Percentiles rank a stretch among this genome's conserved stretches.
These are phyloP conservation scores for Carassius gibelio DNA, from an alignment of 2,113 vertebrate genomes.

Conservation along the genomic window DNA sequence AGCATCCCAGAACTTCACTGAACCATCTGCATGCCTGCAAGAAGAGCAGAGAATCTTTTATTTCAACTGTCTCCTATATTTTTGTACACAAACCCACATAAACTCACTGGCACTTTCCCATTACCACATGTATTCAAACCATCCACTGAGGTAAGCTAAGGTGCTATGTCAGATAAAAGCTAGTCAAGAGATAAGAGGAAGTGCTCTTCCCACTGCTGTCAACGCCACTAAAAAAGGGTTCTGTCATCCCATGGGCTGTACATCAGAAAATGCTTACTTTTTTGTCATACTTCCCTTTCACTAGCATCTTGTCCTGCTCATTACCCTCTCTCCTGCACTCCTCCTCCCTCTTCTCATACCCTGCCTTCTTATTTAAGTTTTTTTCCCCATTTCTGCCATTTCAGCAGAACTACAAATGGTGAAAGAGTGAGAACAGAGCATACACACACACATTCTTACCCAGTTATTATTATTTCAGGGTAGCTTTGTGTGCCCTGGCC, in stretches of 20 bases:
- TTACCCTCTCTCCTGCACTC: neutral
- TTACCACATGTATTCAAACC: neutral
- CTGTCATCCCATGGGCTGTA: slow-evolving; percentile 20
- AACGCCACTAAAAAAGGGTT: slow-evolving; percentile 19
- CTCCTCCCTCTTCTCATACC: neutral
- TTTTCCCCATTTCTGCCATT: slow-evolving; percentile 38
- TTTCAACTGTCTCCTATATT: neutral
- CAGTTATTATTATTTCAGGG: slow-evolving; percentile 98
- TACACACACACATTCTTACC: slow-evolving; percentile 79
- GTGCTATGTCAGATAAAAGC: slow-evolving; percentile 32
- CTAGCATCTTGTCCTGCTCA: slow-evolving; percentile 21
- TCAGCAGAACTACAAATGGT: slow-evolving; percentile 52
- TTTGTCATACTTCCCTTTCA: slow-evolving; percentile 15
- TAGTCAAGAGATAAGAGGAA: slow-evolving; percentile 30
- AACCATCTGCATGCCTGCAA: slow-evolving; percentile 94
- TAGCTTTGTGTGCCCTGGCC: slow-evolving; percentile 96
- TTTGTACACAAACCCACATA: neutral
- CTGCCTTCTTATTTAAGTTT: slow-evolving; percentile 9
- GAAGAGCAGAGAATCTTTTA: slow-evolving; percentile 32
- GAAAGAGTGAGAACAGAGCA: neutral
- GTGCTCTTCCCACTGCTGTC: slow-evolving; percentile 42
- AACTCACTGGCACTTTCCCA: neutral
- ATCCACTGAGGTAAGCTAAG: slow-evolving; percentile 1
- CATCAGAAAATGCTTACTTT: slow-evolving; percentile 43
- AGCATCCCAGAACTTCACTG: slow-evolving; percentile 98